phyloP scores from a whole-genome alignment of 2,113 vertebrate genomes.

The Burhinus oedicnemus region DNA sequence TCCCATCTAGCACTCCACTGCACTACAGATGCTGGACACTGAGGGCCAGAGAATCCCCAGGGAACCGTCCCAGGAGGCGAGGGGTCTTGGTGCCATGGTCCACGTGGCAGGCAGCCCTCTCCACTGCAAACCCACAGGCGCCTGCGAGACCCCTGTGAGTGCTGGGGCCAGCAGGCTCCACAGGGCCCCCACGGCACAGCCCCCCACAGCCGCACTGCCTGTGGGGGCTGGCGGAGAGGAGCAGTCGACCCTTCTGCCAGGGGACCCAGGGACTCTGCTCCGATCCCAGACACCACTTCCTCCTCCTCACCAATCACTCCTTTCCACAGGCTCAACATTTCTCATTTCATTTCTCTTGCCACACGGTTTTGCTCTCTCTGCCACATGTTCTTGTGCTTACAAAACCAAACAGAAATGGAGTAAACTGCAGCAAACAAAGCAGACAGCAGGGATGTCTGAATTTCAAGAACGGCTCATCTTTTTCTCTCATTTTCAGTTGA shows the following conservation, averaged over 20 bases:
- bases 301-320: neutral
- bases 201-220: neutral
- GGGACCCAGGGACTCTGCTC: fast-evolving
- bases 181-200: neutral
- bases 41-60: fast-evolving
- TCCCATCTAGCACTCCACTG: fast-evolving
- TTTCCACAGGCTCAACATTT: neutral
- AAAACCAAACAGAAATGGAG: neutral
- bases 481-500: neutral
- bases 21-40: fast-evolving
- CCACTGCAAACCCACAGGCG: fast-evolving
- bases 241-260: fast-evolving
- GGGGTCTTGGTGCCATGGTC: fast-evolving
- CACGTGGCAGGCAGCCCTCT: neutral
- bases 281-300: fast-evolving
- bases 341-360: neutral
- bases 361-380: neutral
- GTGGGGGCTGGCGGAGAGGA: neutral
- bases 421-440: neutral
- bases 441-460: neutral
- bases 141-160: fast-evolving
- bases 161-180: too few relatives aligned
- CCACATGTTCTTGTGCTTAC: neutral
- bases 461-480: neutral
- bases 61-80: fast-evolving